phyloP scores from a whole-genome alignment of 2,797 vertebrate species.

The Notamacropus eugenii region DNA sequence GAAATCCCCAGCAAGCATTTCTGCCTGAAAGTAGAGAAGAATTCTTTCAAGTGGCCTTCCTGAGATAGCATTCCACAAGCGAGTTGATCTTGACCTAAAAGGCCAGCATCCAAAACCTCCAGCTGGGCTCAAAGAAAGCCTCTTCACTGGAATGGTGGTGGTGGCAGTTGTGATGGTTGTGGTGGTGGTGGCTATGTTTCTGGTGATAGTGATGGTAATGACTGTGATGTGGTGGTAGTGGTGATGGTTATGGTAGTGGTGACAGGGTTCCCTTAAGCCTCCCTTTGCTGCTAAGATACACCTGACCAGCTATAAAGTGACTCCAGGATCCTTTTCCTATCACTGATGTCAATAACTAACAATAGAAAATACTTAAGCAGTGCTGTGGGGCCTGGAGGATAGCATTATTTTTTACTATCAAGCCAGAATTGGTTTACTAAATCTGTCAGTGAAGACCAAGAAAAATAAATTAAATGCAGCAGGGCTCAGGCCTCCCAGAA shows the following conservation, averaged over 20 bases:
- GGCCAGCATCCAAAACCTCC: neutral
- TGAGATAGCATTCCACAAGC: neutral
- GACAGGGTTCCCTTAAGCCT: neutral
- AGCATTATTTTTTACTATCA: slow-evolving; percentile 73
- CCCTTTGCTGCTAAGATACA: neutral
- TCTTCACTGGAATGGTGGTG: neutral
- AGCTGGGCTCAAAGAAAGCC: neutral
- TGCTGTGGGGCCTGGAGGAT: slow-evolving; percentile 58
- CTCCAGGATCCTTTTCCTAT: neutral
- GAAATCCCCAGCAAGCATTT: neutral
- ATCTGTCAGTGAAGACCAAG: slow-evolving; percentile 70
- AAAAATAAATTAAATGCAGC: slow-evolving; percentile 69
- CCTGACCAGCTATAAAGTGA: neutral
- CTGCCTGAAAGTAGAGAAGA: neutral
- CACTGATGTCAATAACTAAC: neutral
- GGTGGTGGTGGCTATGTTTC: too few relatives aligned
- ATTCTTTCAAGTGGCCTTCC: neutral
- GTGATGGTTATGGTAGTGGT: neutral
- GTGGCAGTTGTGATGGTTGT: neutral
- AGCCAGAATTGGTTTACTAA: slow-evolving; percentile 72
- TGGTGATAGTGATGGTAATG: too few relatives aligned
- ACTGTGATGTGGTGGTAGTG: too few relatives aligned
- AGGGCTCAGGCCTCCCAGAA: slow-evolving; percentile 27
- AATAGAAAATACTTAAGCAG: slow-evolving; percentile 35
- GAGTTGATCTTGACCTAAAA: neutral